phyloP scores from a whole-genome alignment of 1,140 invertebrate species.

The Pissodes strobi region DNA sequence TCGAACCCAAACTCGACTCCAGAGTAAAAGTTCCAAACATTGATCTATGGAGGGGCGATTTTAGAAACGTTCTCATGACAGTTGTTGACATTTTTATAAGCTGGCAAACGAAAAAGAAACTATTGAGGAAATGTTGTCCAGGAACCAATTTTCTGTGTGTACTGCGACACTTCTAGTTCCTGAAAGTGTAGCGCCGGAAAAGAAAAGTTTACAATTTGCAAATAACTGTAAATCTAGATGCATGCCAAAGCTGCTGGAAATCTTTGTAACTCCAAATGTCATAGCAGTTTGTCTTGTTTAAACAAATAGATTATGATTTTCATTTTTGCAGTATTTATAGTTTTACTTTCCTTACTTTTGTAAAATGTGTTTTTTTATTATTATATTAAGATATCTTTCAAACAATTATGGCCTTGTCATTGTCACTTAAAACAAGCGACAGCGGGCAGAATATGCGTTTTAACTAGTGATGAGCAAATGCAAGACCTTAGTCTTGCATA shows the following conservation, averaged over 20 bases:
- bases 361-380: too few species aligned
- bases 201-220: constrained; percentile 30
- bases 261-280: too few species aligned
- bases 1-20: too few species aligned
- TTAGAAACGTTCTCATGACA: constrained; percentile 34
- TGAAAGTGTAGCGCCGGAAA: constrained; percentile 29
- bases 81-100: too few species aligned
- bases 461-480: too few species aligned
- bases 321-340: too few species aligned
- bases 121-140: constrained; percentile 34
- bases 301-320: too few species aligned
- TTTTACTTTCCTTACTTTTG: too few species aligned
- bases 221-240: constrained; percentile 34
- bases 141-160: constrained; percentile 34
- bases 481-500: too few species aligned
- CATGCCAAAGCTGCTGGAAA: constrained; percentile 16
- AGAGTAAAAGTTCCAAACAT: constrained; percentile 36
- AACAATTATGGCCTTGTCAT: constrained; percentile 3
- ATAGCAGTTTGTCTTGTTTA: too few species aligned
- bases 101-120: too few species aligned
- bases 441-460: neutral
- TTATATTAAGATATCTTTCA: neutral
- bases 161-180: too few species aligned
- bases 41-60: constrained; percentile 30
- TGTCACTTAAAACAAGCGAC: neutral